Evolutionary conservation across 1,140 invertebrate genomes (phyloP).

Genomic region (Atta colombica): DNA sequence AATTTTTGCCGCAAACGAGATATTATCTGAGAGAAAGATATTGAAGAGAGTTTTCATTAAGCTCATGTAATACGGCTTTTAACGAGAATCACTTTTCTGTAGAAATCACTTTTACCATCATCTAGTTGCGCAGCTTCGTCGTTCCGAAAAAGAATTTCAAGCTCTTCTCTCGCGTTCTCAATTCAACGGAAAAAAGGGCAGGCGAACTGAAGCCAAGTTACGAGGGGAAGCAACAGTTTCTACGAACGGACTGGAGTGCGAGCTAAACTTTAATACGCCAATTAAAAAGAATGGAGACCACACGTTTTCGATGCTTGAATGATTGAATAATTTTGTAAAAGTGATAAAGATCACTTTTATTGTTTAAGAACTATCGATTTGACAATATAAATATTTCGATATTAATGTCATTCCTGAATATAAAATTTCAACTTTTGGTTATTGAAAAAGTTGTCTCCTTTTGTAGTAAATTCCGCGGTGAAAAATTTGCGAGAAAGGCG

Average conservation of each 20-base stretch:
- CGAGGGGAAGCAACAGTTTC: slow-evolving; percentile 55
- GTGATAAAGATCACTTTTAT: background rate
- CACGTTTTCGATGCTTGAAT: slow-evolving; percentile 1
- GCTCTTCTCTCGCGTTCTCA: slow-evolving; percentile 28
- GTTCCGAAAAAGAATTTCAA: slow-evolving; percentile 45
- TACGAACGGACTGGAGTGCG: background rate
- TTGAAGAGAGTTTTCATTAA: slow-evolving; percentile 8
- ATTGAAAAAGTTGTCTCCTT: background rate
- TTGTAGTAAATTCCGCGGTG: background rate
- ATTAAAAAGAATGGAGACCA: slow-evolving; percentile 33
- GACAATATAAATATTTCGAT: slow-evolving; percentile 1
- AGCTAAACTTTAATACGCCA: slow-evolving; percentile 43
- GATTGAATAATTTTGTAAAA: background rate
- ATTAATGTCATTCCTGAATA: background rate
- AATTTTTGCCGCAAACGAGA: background rate
- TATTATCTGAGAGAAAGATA: background rate
- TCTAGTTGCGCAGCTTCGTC: slow-evolving; percentile 28
- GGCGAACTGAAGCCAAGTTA: background rate
- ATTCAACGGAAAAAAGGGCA: slow-evolving; percentile 18
- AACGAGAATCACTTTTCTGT: slow-evolving; percentile 18
- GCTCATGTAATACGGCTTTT: slow-evolving; percentile 1
- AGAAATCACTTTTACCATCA: slow-evolving; percentile 47
- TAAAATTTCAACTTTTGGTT: background rate
- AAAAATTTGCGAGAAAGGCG: background rate
- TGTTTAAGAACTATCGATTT: background rate